These are phyloP conservation scores for Artibeus lituratus DNA, from an alignment of 2,797 vertebrate genomes.

Conservation along the genomic window DNA sequence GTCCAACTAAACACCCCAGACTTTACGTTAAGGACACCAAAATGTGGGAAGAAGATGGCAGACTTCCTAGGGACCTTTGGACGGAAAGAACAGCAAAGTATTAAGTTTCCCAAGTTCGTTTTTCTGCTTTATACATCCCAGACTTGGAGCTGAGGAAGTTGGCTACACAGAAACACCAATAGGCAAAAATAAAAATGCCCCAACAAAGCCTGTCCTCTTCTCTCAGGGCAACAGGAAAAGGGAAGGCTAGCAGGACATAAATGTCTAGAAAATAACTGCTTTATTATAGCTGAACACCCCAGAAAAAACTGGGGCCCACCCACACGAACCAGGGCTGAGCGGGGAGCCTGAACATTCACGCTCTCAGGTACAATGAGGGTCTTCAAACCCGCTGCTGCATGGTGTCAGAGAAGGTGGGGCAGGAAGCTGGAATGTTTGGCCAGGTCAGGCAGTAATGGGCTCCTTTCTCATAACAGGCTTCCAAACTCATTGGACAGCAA, in stretches of 20 bases:
- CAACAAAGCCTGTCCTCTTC: not conserved
- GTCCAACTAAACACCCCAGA: not conserved
- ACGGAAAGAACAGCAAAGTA: not conserved
- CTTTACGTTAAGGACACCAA: not conserved
- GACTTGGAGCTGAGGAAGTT: not conserved
- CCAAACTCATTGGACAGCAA: not conserved
- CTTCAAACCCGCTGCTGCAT: accelerated
- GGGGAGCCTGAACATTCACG: too few relatives aligned
- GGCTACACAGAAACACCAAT: not conserved
- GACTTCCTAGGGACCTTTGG: not conserved
- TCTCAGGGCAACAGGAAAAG: not conserved
- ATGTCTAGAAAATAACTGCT: not conserved
- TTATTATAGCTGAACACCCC: not conserved
- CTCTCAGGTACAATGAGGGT: not conserved
- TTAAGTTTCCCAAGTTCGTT: not conserved
- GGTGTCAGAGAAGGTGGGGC: not conserved
- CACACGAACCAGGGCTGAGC: not conserved
- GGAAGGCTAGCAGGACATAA: not conserved
- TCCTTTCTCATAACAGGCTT: not conserved
- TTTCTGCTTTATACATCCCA: not conserved
- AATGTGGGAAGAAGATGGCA: not conserved
- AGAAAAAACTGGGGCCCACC: not conserved
- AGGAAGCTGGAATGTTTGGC: not conserved
- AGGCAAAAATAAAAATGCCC: not conserved
- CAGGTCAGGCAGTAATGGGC: not conserved